Conservation (phyloP, 2,797 vertebrate genomes). For the Gallinago stenura region DNA sequence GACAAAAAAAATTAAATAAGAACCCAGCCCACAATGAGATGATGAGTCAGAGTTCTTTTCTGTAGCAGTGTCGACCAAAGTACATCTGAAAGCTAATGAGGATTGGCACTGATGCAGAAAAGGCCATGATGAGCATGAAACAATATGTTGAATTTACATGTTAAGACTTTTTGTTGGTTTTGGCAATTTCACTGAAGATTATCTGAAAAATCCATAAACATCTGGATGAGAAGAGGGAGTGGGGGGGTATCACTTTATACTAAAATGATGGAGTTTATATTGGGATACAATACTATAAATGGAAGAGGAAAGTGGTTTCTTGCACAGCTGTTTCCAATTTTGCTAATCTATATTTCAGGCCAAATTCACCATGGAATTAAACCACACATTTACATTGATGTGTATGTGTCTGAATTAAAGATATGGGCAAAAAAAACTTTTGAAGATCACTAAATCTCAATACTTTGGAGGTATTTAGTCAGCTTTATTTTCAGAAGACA, state of each 20-base stretch:
- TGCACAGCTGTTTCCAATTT: constrained; percentile 87
- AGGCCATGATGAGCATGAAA: constrained; percentile 84
- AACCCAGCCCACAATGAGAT: constrained; percentile 79
- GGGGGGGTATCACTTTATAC: constrained; percentile 72
- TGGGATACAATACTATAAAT: constrained; percentile 85
- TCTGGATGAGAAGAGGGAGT: constrained; percentile 77
- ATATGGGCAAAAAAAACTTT: constrained; percentile 30
- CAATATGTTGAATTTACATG: constrained; percentile 86
- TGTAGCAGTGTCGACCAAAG: constrained; percentile 76
- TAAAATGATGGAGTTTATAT: constrained; percentile 84
- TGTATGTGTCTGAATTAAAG: constrained; percentile 75
- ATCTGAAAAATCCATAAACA: constrained; percentile 83
- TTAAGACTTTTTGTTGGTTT: constrained; percentile 84
- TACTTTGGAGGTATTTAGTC: constrained; percentile 63
- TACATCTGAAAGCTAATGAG: constrained; percentile 84
- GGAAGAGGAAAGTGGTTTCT: constrained; percentile 84
- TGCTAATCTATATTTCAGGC: constrained; percentile 84
- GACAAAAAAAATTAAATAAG: constrained; percentile 82
- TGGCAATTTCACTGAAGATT: constrained; percentile 83
- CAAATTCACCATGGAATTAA: constrained; percentile 79
- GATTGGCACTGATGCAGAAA: constrained; percentile 80
- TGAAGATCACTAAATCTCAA: constrained; percentile 54
- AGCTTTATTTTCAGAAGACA: constrained; percentile 67
- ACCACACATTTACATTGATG: constrained; percentile 77
- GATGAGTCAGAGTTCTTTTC: constrained; percentile 84